Evolutionary conservation across 64 coral and sea anemone species (phyloP).

Genomic region (Hydrozoanthus tunicans): DNA sequence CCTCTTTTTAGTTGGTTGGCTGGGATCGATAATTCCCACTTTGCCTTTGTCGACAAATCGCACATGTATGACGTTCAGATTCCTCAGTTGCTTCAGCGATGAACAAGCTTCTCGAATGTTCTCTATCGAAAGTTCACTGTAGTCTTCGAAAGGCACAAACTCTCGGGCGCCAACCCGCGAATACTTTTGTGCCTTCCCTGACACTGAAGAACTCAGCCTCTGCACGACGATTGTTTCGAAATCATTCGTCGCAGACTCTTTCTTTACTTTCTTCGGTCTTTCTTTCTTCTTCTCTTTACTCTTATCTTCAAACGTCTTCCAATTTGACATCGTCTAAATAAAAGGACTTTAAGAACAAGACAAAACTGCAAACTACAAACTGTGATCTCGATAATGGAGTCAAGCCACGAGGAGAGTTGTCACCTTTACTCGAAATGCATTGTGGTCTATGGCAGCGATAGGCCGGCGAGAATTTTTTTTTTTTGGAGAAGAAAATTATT

Average conservation of each 20-base stretch:
- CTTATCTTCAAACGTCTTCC: constrained; percentile 3
- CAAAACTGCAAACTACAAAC: constrained; percentile 2
- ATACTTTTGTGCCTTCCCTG: constrained; percentile 2
- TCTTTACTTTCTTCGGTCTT: constrained; percentile 2
- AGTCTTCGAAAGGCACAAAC: constrained; percentile 9
- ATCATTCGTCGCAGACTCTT: not conserved
- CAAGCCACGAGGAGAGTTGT: not conserved
- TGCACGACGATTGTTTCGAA: not conserved
- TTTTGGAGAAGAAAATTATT: too few relatives aligned
- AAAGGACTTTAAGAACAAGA: not conserved
- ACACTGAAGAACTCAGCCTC: constrained; percentile 12
- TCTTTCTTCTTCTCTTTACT: not conserved
- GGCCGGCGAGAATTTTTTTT: too few relatives aligned
- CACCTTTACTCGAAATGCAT: not conserved
- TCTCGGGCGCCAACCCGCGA: not conserved
- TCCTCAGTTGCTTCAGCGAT: constrained; percentile 18
- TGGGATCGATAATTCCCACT: constrained; percentile 5
- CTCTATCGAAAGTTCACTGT: constrained; percentile 6
- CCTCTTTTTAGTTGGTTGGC: constrained; percentile 22
- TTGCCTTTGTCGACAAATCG: constrained; percentile 9
- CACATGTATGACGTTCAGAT: constrained; percentile 1
- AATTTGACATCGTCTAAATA: constrained; percentile 9
- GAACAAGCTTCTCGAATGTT: constrained; percentile 13
- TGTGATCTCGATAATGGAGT: not conserved
- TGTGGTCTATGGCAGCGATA: too few relatives aligned